A percentile compares a stretch with the other conserved stretches of the same genome.
Conservation (phyloP, 2,113 vertebrate species). For the Sakesphorus luctuosus region DNA sequence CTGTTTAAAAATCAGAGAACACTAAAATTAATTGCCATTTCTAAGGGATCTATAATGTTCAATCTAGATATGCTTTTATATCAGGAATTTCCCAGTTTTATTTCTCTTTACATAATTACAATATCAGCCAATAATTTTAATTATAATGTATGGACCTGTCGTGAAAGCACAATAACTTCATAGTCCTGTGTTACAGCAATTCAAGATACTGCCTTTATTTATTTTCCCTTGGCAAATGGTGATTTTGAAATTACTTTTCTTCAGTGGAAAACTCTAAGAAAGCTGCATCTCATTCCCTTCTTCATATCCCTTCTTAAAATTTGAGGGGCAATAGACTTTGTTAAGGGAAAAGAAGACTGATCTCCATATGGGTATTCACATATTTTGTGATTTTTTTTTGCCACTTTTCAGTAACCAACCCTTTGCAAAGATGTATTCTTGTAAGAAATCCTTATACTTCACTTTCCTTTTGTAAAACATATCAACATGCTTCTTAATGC, state of each 20-base stretch:
- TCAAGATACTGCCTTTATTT: neutral
- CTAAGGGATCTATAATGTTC: neutral
- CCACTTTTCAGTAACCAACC: neutral
- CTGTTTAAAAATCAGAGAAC: too few relatives aligned
- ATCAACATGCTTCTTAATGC: neutral
- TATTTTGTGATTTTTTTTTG: too few relatives aligned
- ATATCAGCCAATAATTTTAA: neutral
- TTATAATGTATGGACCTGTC: neutral
- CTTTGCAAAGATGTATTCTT: neutral
- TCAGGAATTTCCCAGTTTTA: neutral
- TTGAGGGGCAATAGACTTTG: neutral
- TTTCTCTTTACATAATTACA: neutral
- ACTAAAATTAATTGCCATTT: neutral
- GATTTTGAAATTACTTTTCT: constrained; percentile 16
- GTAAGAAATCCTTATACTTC: neutral
- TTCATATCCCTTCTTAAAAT: neutral
- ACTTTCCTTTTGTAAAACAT: neutral
- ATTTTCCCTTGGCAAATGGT: neutral
- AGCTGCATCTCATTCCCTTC: neutral
- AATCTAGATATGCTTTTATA: neutral
- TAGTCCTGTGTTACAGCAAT: neutral
- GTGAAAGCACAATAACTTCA: neutral
- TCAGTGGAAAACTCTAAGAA: constrained; percentile 29
- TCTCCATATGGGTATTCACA: neutral
- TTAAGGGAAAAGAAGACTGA: constrained; percentile 45